Base-by-base conservation (phyloP, 2,888 invertebrate species). In the Cheilosia grossa region DNA sequence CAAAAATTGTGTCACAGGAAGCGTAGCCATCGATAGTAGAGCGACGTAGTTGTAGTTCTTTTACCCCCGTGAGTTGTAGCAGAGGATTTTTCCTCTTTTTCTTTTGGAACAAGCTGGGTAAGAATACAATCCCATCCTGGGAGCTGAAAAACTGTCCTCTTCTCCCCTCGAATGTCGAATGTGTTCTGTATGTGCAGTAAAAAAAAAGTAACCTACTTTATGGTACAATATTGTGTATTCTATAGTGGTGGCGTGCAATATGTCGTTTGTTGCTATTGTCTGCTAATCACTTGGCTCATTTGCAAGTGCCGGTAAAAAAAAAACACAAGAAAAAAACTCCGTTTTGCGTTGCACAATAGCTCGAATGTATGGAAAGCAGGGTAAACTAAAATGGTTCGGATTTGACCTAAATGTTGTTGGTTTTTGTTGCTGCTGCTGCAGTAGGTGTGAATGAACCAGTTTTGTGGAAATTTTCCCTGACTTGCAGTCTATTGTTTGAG, bases 221-320 rank as follows among this genome's bases (percentile, higher is more conserved):
- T 30, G 21, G 44, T 24, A 44, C 24, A 63, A 54, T 51, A 51
- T 33, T 82, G 66, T 72, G 53, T 70, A 1, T 56, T n/a, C 21
- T 49, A 19, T 1, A 44, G 72, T 61, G 21, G 54, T 53, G 13
- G 44, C 61, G 47, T 67, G 44, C 58, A 49, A 40, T 73, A 56
- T 64, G 51, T 33, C 44, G 42, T 82, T 44, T 72, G 70, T 82
- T 47, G 58, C 78, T 70, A 66, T 63, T 77, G 85, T 81, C 53
- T 67, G 85, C 81, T 85, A 85, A 85, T 85, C 85, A 66, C 47
- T 77, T 77, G 77, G 67, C 56, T 80, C 75, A 77, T 85, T 85
- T 85, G 72, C 75, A 72, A 81, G 75, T 73, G 69, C 67, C 81
- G 80, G 85, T 66, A 51, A 56, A 27, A 49, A 56, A 63, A 47